Evolutionary conservation across 2,888 invertebrate genomes (phyloP).

Genomic region (Clunio marinus): DNA sequence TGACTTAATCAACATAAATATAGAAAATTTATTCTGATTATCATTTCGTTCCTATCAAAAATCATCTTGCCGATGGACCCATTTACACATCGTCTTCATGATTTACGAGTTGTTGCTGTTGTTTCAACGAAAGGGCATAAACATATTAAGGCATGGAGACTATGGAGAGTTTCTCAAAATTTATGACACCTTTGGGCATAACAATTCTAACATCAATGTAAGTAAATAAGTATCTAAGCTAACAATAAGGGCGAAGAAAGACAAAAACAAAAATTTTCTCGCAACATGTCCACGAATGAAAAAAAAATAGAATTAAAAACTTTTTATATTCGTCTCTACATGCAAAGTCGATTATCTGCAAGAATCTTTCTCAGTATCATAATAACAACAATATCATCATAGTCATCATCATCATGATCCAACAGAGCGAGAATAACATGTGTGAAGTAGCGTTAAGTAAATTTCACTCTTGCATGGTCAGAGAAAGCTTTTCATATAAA

Average conservation of each 20-base stretch:
- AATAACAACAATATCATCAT: too few relatives aligned
- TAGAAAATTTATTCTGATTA: neutral
- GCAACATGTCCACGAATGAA: neutral
- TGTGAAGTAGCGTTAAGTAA: neutral
- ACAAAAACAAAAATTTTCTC: neutral
- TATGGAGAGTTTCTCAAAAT: constrained; percentile 33
- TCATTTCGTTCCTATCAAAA: neutral
- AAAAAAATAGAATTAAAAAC: too few relatives aligned
- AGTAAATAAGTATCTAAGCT: too few relatives aligned
- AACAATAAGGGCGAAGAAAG: neutral
- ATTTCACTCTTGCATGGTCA: neutral
- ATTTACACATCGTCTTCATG: neutral
- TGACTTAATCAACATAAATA: neutral
- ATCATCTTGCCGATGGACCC: neutral
- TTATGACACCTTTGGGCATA: constrained; percentile 35
- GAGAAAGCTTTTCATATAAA: neutral
- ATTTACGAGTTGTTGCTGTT: constrained; percentile 35
- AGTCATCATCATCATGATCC: too few relatives aligned
- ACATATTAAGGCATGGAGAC: constrained; percentile 26
- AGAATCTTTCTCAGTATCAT: neutral
- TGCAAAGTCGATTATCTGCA: constrained; percentile 7
- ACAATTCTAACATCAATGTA: constrained; percentile 6
- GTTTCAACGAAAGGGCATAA: too few relatives aligned
- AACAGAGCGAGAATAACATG: neutral
- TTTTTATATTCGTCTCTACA: neutral